Evolutionary conservation across 2,888 invertebrate genomes (phyloP), one percentile per base, ranked within the genome.

Genomic region (Homarus gammarus): DNA sequence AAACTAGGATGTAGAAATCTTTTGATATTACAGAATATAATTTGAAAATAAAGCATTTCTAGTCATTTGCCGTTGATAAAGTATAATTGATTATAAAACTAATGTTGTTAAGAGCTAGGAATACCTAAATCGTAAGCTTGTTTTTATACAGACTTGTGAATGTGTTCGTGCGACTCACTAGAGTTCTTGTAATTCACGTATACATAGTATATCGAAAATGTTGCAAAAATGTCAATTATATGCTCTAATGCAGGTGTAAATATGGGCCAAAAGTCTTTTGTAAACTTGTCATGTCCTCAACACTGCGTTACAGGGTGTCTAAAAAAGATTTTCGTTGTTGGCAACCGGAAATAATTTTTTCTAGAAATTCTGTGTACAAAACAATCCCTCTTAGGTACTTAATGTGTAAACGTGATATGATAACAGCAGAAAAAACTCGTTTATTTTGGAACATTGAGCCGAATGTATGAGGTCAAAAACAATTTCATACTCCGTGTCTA

Each of bases 81-180:
- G 64, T 27, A 27, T 27, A 64, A 56, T 56, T 56, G 18, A 56
- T 18, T 18, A 56, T 56, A 22, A 56, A 12, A 56, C 56, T 56
- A 27, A n/a, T 64, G 64, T 64, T 64, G 61, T 64, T 27, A 64
- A 64, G 27, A n/a, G 64, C 31, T 64, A 64, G 64, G 22, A 64
- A 64, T 8, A 27, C 27, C 64, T 64, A 64, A 56, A 56, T 27
- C 2, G 64, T 64, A 27, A 64, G 64, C 31, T 64, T 64, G 64
- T 64, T 64, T 64, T 64, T n/a, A 64, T 64, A 64, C 64, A 64
- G 64, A 64, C 64, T 64, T 64, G 64, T 64, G 27, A 64, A 27
- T 64, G 64, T 64, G 6, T n/a, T 64, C 31, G 64, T 64, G 15
- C 8, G 2, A 64, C 61, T 27, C 64, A 8, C 64, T 64, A 64